Evolutionary conservation across 2,113 vertebrate species (phyloP), one percentile per base, ranked within the genome.

Genomic region (Procapra przewalskii): DNA sequence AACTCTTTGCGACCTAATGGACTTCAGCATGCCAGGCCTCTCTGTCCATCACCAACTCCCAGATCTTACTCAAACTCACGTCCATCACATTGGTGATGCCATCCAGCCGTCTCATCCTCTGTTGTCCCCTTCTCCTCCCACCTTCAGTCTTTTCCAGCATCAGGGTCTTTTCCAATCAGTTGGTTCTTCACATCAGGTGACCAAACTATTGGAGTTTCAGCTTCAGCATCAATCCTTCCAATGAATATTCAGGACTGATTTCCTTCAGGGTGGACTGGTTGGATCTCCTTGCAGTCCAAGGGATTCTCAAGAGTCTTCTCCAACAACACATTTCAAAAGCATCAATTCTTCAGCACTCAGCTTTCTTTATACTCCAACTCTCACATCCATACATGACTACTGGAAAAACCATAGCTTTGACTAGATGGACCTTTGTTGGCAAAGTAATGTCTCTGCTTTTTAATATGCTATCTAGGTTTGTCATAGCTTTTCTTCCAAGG

Each of bases 41-140:
- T 10, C 62, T n/a, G 62, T 19, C 33, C 7, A 2, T 17, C 62
- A 10, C 16, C 16, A 67, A 9, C 16, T 67, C 16, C 62, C 3
- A 1, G 33, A 67, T 15, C 4, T 9, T 67, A 4, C 62, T 67
- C 33, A 67, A n/a, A 67, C 33, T n/a, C 62, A 17, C 2, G 33
- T 64, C 16, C 62, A n/a, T 67, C 0, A 0, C 1, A 1, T 9
- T 1, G 0, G 7, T 67, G 62, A 67, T n/a, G 33, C 16, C 62
- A 67, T 67, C 33, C 33, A 67, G 7, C 33, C 62, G n/a, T 19
- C 62, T 19, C 33, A 10, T 67, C 33, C 15, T 64, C 16, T 67
- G 3, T 19, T 0, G 1, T 19, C 62, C 62, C 3, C 16, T 67
- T 67, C 62, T 67, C 16, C 33, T 67, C 7, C 7, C 7, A 19